Conservation (phyloP, 64 coral and sea anemone genomes). For the Orbicella faveolata region DNA sequence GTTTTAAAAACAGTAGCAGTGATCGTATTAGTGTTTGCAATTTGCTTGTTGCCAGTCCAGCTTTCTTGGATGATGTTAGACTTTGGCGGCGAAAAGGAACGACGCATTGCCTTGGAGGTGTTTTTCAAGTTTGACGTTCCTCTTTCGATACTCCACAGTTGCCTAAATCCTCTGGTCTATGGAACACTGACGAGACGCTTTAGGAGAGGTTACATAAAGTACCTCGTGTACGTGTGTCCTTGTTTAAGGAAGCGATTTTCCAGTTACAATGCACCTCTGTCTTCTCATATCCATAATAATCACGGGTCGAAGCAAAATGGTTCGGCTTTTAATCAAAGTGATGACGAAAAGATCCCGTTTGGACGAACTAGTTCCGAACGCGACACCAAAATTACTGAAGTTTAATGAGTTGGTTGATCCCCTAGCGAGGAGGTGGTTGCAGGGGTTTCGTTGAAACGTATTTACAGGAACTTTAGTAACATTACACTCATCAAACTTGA, state of each 20-base stretch:
- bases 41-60: conserved; percentile 56
- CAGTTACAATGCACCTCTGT: neutral
- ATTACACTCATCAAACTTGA: too few relatives aligned
- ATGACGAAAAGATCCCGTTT: neutral
- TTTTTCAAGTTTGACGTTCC: conserved; percentile 34
- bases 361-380: neutral
- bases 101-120: neutral
- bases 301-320: neutral
- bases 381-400: conserved; percentile 3
- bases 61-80: conserved; percentile 54
- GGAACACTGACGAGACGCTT: conserved; percentile 61
- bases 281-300: neutral
- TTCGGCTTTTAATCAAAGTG: neutral
- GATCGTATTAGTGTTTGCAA: conserved; percentile 60
- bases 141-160: conserved; percentile 65
- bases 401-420: neutral
- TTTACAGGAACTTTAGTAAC: too few relatives aligned
- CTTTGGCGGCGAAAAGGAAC: conserved; percentile 41
- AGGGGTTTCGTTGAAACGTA: neutral
- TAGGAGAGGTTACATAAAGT: conserved; percentile 70
- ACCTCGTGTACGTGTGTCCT: conserved; percentile 57
- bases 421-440: neutral
- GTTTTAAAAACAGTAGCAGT: conserved; percentile 58
- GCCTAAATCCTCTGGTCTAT: conserved; percentile 66
- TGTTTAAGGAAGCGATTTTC: conserved; percentile 28